Percentiles rank a stretch among this genome's conserved stretches.
These are phyloP conservation scores for Calypte anna DNA, from an alignment of 2,113 vertebrate genomes.

Conservation along the genomic window DNA sequence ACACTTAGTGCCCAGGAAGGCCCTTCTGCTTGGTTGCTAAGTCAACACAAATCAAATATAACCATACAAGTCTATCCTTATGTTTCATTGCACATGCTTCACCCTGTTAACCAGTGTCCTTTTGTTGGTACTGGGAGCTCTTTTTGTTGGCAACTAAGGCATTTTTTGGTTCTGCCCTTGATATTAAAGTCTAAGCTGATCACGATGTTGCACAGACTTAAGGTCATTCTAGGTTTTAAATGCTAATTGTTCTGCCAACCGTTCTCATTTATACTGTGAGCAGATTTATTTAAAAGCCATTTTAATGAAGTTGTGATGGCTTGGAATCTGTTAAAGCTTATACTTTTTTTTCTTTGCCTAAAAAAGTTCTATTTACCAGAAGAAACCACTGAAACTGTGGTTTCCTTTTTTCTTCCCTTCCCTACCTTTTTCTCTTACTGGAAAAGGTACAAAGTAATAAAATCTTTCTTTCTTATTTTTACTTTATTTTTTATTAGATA, in stretches of 20 bases:
- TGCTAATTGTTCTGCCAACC: slow-evolving; percentile 90
- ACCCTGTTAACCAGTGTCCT: slow-evolving; percentile 66
- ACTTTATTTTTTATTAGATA: background rate
- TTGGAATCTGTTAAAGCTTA: background rate
- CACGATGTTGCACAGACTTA: slow-evolving; percentile 84
- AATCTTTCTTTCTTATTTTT: background rate
- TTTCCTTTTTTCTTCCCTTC: background rate
- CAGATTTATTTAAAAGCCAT: slow-evolving; percentile 1
- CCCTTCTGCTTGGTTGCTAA: slow-evolving; percentile 70
- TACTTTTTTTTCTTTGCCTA: background rate
- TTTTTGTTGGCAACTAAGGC: slow-evolving; percentile 72
- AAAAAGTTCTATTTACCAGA: background rate
- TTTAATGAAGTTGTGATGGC: background rate
- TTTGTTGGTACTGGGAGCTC: slow-evolving; percentile 61
- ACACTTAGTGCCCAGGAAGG: slow-evolving; percentile 39
- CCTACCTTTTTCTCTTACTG: background rate
- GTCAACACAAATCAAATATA: slow-evolving; percentile 77
- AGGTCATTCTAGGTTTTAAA: slow-evolving; percentile 88
- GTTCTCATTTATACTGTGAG: slow-evolving; percentile 80
- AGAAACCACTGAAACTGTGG: background rate
- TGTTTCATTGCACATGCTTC: slow-evolving; percentile 83
- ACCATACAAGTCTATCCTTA: slow-evolving; percentile 80
- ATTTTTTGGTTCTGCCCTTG: slow-evolving; percentile 57
- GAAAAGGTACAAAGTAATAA: background rate
- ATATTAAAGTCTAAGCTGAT: slow-evolving; percentile 81